Evolutionary conservation across 2,888 invertebrate genomes (phyloP).

Genomic region (Agrochola lota): DNA sequence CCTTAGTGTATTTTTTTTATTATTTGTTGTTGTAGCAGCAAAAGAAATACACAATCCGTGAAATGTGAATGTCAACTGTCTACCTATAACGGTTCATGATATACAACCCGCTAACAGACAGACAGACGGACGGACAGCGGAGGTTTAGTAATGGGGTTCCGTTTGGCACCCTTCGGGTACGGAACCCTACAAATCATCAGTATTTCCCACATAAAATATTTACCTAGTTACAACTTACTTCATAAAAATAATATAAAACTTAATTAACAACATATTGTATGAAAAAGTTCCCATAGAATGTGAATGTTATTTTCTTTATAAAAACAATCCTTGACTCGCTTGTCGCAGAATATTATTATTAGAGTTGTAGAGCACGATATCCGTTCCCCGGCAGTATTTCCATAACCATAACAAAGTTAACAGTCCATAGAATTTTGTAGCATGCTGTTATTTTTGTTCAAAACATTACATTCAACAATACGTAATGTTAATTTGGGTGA

Average conservation of each 20-base stretch:
- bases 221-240: background rate
- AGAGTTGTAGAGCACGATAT: constrained; percentile 68
- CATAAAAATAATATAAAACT: constrained; percentile 5
- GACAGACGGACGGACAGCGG: too few species aligned
- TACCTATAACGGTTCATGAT: too few species aligned
- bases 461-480: constrained; percentile 51
- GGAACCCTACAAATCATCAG: background rate
- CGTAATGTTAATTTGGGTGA: constrained; percentile 37
- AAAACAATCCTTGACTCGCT: constrained; percentile 55
- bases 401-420: constrained; percentile 59
- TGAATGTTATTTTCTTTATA: constrained; percentile 47
- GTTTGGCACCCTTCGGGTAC: too few species aligned
- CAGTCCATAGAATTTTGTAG: constrained; percentile 44
- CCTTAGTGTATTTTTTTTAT: too few species aligned
- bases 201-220: constrained; percentile 29
- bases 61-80: too few species aligned
- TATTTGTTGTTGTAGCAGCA: too few species aligned
- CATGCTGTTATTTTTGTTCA: constrained; percentile 39
- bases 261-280: constrained; percentile 26
- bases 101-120: too few species aligned
- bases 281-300: constrained; percentile 42
- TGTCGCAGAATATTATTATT: constrained; percentile 38
- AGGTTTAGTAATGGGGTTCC: too few species aligned
- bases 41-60: too few species aligned
- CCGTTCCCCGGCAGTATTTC: constrained; percentile 66